phyloP scores from a whole-genome alignment of 2,888 invertebrate genomes.

The Thecocarcelia acutangulata region DNA sequence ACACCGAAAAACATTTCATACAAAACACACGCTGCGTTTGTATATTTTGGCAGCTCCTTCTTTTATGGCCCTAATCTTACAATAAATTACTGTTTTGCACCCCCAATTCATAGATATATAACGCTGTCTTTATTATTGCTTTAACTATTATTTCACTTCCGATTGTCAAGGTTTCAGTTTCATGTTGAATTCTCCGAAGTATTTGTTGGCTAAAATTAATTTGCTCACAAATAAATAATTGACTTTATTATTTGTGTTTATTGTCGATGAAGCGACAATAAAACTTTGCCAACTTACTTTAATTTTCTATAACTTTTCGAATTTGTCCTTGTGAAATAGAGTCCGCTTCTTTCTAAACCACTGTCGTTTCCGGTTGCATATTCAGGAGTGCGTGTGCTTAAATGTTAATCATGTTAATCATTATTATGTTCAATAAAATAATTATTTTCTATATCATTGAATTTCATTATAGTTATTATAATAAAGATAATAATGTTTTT shows the following conservation, averaged over 20 bases:
- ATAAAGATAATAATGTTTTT: neutral
- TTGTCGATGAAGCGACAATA: conserved; percentile 2
- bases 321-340: conserved; percentile 15
- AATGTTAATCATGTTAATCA: conserved; percentile 7
- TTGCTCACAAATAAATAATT: neutral
- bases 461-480: neutral
- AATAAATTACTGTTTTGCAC: too few species aligned
- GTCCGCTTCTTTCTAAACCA: neutral
- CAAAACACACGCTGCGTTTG: too few species aligned
- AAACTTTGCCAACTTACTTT: neutral
- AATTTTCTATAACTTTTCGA: neutral
- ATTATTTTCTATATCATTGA: conserved; percentile 40
- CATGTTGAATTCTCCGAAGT: too few species aligned
- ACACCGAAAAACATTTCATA: too few species aligned
- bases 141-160: too few species aligned
- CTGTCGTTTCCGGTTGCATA: neutral
- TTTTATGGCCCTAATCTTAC: too few species aligned
- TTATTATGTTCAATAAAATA: conserved; percentile 29
- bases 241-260: neutral
- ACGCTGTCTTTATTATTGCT: too few species aligned
- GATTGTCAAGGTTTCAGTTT: too few species aligned
- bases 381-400: neutral
- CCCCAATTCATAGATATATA: too few species aligned
- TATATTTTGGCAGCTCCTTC: too few species aligned
- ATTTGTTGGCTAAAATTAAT: neutral